These are phyloP conservation scores for Petrocephalus schoutedeni DNA, from an alignment of 2,797 vertebrate genomes.

Conservation along the genomic window DNA sequence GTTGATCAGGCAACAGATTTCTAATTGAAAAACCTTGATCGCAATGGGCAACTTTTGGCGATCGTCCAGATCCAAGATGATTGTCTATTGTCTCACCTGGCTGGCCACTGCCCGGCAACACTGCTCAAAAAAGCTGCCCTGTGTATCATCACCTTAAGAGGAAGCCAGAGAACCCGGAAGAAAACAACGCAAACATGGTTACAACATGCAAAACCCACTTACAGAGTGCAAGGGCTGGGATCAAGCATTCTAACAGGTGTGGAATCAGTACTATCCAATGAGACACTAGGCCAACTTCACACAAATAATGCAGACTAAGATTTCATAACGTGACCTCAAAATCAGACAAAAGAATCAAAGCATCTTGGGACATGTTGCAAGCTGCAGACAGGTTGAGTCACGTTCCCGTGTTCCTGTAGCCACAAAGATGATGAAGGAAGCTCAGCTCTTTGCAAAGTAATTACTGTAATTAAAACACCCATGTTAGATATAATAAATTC, in stretches of 20 bases:
- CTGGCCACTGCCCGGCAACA: not conserved
- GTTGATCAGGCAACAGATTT: not conserved
- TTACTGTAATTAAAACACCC: conserved; percentile 10
- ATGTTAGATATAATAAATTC: conserved; percentile 12
- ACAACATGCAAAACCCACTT: not conserved
- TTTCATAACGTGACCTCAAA: not conserved
- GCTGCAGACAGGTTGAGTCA: not conserved
- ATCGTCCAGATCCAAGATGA: not conserved
- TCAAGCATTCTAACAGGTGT: not conserved
- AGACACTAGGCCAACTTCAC: not conserved
- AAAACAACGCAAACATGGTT: not conserved
- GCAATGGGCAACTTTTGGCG: not conserved
- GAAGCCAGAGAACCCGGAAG: not conserved
- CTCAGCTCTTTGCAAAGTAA: conserved; percentile 1
- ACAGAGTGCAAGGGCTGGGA: not conserved
- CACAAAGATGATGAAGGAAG: not conserved
- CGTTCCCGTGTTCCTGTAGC: not conserved
- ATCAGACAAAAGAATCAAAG: not conserved
- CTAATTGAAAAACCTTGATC: not conserved
- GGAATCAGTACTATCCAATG: not conserved
- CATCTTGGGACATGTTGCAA: not conserved
- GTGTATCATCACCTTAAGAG: not conserved
- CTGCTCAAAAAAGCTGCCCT: not conserved
- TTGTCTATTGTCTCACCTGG: not conserved
- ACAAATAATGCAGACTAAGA: not conserved